Conservation (phyloP, 2,888 invertebrate species). For the Drosophila eohydei region DNA sequence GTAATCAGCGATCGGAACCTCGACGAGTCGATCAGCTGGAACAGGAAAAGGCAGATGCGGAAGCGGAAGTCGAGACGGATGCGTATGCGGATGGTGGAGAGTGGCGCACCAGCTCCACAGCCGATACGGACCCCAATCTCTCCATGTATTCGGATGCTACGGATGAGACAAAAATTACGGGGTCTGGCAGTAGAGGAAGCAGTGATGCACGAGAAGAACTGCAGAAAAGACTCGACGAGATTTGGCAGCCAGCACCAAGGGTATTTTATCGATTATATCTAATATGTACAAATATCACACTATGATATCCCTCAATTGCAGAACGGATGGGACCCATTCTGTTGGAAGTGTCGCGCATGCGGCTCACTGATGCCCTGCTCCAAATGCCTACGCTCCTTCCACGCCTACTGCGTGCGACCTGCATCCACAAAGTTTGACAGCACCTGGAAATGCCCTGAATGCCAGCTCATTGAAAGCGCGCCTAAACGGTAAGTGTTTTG, state of each 20-base stretch:
- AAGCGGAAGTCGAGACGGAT: conserved; percentile 11
- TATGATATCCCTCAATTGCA: conserved; percentile 51
- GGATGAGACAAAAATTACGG: conserved; percentile 33
- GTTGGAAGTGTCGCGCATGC: conserved; percentile 96
- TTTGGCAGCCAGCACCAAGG: conserved; percentile 78
- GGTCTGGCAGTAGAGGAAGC: neutral
- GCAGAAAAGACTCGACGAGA: conserved; percentile 54
- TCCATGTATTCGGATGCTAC: conserved; percentile 58
- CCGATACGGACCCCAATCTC: conserved; percentile 41
- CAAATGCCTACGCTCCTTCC: conserved; percentile 94
- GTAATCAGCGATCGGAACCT: conserved; percentile 86
- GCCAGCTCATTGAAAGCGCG: conserved; percentile 87
- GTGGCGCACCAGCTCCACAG: conserved; percentile 44
- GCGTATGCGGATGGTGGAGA: conserved; percentile 25
- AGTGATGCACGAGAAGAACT: conserved; percentile 38
- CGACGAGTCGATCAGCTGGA: conserved; percentile 19
- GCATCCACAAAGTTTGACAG: conserved; percentile 85
- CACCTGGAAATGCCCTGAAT: conserved; percentile 95
- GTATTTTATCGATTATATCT: conserved; percentile 51
- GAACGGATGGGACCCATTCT: conserved; percentile 90
- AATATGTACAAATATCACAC: neutral
- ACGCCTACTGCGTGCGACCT: conserved; percentile 90
- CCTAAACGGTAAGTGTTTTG: conserved; percentile 75
- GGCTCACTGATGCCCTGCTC: conserved; percentile 88
- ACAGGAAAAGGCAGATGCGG: conserved; percentile 7